Conservation (phyloP, 2,797 vertebrate genomes). For the Oreochromis grahami region DNA sequence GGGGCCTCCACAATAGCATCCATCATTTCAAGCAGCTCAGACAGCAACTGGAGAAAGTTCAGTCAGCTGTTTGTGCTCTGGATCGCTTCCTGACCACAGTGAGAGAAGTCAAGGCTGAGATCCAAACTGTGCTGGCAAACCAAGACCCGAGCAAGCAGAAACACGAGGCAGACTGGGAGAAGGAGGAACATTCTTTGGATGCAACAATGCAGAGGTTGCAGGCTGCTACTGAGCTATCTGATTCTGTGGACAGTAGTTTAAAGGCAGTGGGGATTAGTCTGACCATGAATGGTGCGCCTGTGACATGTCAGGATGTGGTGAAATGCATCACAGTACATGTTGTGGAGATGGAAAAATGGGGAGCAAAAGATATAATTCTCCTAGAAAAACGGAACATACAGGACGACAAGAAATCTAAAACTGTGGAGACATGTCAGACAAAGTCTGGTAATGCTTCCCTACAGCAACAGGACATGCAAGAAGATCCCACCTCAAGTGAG, state of each 20-base stretch:
- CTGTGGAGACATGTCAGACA: background rate
- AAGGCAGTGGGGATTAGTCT: conserved; percentile 63
- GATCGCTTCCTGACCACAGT: conserved; percentile 75
- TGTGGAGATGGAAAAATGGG: conserved; percentile 9
- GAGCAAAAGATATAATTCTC: background rate
- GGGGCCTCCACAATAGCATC: conserved; percentile 57
- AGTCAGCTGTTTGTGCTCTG: conserved; percentile 66
- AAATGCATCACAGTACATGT: conserved; percentile 11
- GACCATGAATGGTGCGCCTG: conserved; percentile 44
- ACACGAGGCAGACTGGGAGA: conserved; percentile 7
- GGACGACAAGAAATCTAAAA: background rate
- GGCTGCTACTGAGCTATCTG: conserved; percentile 64
- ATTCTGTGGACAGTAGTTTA: conserved; percentile 70
- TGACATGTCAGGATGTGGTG: conserved; percentile 52
- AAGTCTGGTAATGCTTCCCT: background rate
- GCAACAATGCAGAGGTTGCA: conserved; percentile 59
- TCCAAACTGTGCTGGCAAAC: conserved; percentile 7
- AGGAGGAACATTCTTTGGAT: conserved; percentile 6
- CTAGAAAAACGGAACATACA: background rate
- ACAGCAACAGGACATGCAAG: background rate
- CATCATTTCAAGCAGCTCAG: conserved; percentile 69
- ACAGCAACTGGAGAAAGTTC: conserved; percentile 56
- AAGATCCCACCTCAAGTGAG: background rate
- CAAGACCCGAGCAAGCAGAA: conserved; percentile 1
- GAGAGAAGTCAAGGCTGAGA: conserved; percentile 48